These are phyloP conservation scores for Lepetodrilus schrolli DNA, from an alignment of 2,888 invertebrate genomes.

Conservation along the genomic window DNA sequence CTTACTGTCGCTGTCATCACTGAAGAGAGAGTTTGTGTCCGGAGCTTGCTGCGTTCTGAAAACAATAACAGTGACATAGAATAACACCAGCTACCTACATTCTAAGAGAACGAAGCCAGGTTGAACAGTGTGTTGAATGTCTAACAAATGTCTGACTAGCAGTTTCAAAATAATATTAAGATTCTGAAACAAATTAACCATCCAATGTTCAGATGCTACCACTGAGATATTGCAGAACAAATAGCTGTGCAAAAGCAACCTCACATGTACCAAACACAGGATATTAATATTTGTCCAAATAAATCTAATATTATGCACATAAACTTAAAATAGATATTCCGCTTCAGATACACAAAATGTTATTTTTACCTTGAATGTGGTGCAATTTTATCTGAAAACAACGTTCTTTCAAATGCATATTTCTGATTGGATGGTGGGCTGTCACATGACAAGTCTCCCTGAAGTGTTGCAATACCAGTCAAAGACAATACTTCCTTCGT, in stretches of 20 bases:
- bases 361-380: too few relatives aligned
- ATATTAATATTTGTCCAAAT: too few relatives aligned
- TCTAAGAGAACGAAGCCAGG: background rate
- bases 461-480: too few relatives aligned
- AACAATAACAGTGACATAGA: background rate
- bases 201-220: too few relatives aligned
- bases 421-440: background rate
- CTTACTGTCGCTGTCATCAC: constrained; percentile 16
- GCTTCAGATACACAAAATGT: too few relatives aligned
- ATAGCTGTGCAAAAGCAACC: too few relatives aligned
- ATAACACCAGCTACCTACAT: background rate
- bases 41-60: background rate
- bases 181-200: too few relatives aligned
- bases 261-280: too few relatives aligned
- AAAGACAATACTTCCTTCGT: background rate
- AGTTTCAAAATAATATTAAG: too few relatives aligned
- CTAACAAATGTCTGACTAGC: background rate
- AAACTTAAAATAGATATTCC: too few relatives aligned
- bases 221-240: too few relatives aligned
- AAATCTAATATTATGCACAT: too few relatives aligned
- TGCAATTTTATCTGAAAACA: background rate
- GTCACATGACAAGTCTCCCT: background rate
- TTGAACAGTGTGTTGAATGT: background rate
- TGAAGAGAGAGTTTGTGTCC: constrained; percentile 3
- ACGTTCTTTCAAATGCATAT: background rate